Base-by-base conservation (phyloP, 1,140 invertebrate species). In the Papilio glaucus region DNA sequence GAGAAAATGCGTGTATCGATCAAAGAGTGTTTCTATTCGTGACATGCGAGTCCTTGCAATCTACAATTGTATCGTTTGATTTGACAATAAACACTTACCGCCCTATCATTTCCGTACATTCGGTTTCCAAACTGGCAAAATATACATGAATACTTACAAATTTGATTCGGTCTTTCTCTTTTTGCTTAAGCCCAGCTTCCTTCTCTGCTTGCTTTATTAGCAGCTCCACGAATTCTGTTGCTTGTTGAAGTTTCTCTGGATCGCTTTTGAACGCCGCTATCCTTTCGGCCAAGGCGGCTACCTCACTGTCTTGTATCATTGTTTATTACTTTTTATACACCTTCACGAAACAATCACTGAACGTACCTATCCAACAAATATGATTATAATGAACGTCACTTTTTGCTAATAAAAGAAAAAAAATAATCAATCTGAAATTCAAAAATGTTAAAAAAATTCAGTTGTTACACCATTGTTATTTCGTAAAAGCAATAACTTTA, bases 81-180 rank as follows among this genome's bases (percentile, higher is more conserved):
- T 76, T 75, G 79, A 76, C 65, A 79, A 67, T 76, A 72, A 88
- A 91, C 89, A 92, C 90, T 90, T 90, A 92, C 88, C 90, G 82
- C 89, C 90, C 89, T 90, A 90, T 85, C 86, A 86, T 77, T 86
- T 85, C 88, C 87, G 53, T 77, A 83, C 74, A 87, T 77, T 82
- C 75, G 62, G 81, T 83, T 88, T 86, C 87, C 85, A 86, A 87
- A 88, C 75, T 77, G 80, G 84, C 82, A 83, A 88, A 91, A 90
- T 90, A 91, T 89, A 92, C 88, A 92, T 89, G 87, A 78, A 91
- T 88, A 92, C 90, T 93, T 92, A 94, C 93, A 79, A 90, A 89
- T 89, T 91, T 94, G 78, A 82, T 90, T 90, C 83, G 92, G 70
- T 93, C 90, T 87, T 92, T 92, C 79, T 91, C 91, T 93, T 90